These are phyloP conservation scores for Marmota flaviventris DNA, from an alignment of 2,113 vertebrate species.

Conservation along the genomic window DNA sequence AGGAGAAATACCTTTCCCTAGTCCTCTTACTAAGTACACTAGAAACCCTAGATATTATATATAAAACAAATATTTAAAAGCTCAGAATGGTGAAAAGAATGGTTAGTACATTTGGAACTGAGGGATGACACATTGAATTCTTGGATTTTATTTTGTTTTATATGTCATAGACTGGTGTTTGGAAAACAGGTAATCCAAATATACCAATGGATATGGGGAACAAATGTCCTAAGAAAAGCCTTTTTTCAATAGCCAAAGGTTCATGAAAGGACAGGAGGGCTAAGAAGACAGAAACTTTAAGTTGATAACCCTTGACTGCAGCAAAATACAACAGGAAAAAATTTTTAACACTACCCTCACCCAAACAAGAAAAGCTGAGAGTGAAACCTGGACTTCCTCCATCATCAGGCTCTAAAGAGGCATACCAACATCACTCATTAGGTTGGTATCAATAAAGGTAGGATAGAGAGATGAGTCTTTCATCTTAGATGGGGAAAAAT, in stretches of 20 bases:
- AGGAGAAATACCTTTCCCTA: neutral
- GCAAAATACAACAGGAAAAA: neutral
- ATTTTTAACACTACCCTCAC: neutral
- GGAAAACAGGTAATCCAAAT: neutral
- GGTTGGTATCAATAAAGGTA: neutral
- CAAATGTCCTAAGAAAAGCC: neutral
- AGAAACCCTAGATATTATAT: neutral
- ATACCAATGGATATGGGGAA: neutral
- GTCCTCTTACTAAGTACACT: neutral
- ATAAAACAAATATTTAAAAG: conserved; percentile 39
- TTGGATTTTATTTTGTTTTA: conserved; percentile 12
- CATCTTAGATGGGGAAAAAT: neutral
- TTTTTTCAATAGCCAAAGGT: neutral
- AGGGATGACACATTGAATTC: neutral
- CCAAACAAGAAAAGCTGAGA: neutral
- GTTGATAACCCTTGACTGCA: conserved; percentile 39
- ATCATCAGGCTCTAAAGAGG: neutral
- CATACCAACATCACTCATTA: neutral
- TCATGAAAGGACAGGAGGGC: neutral
- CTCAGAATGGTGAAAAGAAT: neutral
- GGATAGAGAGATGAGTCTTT: neutral
- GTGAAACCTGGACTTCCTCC: neutral
- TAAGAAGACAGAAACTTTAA: conserved; percentile 1
- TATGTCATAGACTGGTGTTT: neutral
- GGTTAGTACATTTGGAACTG: neutral